Conservation (phyloP, 2,797 vertebrate genomes). For the Urophycis tenuis region DNA sequence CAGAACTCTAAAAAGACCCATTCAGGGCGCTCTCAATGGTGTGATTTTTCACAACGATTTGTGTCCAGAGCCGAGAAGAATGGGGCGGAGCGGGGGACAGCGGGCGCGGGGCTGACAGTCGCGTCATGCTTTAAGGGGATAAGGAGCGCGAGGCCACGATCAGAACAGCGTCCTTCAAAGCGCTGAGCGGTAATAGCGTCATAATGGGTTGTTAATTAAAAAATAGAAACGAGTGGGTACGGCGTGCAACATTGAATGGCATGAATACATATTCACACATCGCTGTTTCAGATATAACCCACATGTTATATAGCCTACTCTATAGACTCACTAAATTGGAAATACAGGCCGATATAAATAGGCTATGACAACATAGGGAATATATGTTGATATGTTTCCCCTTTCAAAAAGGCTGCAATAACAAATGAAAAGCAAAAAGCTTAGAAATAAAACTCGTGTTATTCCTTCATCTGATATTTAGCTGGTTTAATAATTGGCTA, state of each 20-base stretch:
- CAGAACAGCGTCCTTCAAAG: not conserved
- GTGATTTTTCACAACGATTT: slow-evolving; percentile 80
- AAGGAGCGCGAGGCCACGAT: slow-evolving; percentile 5
- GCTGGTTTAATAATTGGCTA: not conserved
- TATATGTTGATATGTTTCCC: not conserved
- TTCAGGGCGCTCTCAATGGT: slow-evolving; percentile 79
- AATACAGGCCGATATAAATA: not conserved
- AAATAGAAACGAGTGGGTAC: not conserved
- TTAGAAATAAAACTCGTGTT: not conserved
- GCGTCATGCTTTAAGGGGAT: slow-evolving; percentile 7
- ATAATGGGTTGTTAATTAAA: not conserved
- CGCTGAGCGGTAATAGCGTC: not conserved
- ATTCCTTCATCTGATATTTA: not conserved
- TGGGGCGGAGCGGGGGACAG: not conserved
- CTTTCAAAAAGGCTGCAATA: not conserved
- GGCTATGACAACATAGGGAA: not conserved
- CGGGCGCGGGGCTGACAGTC: slow-evolving; percentile 40
- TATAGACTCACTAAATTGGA: not conserved
- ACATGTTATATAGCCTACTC: not conserved
- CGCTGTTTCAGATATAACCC: not conserved
- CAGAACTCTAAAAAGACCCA: slow-evolving; percentile 63
- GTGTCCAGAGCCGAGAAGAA: slow-evolving; percentile 72
- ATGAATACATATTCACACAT: not conserved
- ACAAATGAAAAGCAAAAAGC: not conserved
- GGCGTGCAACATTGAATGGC: not conserved